Evolutionary conservation across 2,888 invertebrate genomes (phyloP).

Genomic region (Watsonalla binaria): DNA sequence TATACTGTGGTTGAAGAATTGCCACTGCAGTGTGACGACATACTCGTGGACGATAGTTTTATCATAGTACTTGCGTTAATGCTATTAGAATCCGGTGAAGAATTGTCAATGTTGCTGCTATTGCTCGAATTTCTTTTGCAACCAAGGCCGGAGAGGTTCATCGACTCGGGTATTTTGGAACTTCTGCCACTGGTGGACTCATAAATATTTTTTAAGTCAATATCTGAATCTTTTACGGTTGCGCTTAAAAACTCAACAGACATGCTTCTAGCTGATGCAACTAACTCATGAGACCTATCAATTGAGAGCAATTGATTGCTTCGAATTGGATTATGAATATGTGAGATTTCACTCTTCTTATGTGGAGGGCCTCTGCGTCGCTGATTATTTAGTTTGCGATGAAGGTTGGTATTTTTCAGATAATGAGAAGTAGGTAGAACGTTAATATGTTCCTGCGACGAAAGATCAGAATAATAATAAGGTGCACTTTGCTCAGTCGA

Average conservation of each 20-base stretch:
- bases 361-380: conserved; percentile 80
- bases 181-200: conserved; percentile 82
- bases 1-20: conserved; percentile 72
- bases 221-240: conserved; percentile 81
- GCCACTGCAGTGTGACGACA: conserved; percentile 71
- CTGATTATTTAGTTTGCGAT: conserved; percentile 84
- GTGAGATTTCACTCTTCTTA: conserved; percentile 83
- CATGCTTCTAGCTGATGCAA: conserved; percentile 79
- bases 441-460: conserved; percentile 73
- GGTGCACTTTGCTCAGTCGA: conserved; percentile 85
- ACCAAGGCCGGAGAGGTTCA: conserved; percentile 68
- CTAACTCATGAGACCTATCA: conserved; percentile 71
- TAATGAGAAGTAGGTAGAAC: conserved; percentile 64
- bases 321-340: conserved; percentile 85
- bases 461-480: conserved; percentile 91
- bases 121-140: conserved; percentile 61
- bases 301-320: conserved; percentile 50
- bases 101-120: conserved; percentile 40
- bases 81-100: conserved; percentile 41
- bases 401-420: conserved; percentile 71
- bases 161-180: conserved; percentile 77
- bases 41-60: conserved; percentile 64
- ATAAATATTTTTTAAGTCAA: conserved; percentile 85
- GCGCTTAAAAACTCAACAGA: conserved; percentile 83
- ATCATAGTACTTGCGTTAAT: conserved; percentile 42